These are phyloP conservation scores for Melopsittacus undulatus DNA, from an alignment of 2,797 vertebrate genomes.

Conservation along the genomic window DNA sequence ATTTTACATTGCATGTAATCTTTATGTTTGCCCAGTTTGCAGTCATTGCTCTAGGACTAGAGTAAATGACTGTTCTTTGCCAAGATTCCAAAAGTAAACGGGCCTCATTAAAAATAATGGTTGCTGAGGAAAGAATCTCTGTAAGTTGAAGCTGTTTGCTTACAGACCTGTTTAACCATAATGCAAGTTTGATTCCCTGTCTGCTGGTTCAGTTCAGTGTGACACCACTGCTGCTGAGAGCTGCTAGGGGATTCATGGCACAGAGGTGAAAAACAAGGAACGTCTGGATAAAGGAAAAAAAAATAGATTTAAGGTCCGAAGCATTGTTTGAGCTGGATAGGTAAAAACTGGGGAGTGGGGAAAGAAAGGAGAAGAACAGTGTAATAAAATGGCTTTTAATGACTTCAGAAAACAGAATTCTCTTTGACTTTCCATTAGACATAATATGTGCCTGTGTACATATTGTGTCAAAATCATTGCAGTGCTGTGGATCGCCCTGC, in stretches of 20 bases:
- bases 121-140: constrained; percentile 34
- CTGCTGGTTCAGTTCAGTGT: constrained; percentile 35
- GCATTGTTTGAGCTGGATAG: background rate
- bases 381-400: background rate
- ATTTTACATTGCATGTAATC: constrained; percentile 67
- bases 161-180: constrained; percentile 39
- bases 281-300: background rate
- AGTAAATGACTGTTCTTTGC: constrained; percentile 66
- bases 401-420: background rate
- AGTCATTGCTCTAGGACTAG: constrained; percentile 66
- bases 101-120: constrained; percentile 73
- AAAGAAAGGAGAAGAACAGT: background rate
- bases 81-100: constrained; percentile 68
- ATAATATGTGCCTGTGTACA: background rate
- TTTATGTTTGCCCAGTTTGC: constrained; percentile 51
- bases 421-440: background rate
- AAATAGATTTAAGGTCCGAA: background rate
- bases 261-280: constrained; percentile 44
- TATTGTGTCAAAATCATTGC: background rate
- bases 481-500: background rate
- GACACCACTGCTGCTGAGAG: constrained; percentile 31
- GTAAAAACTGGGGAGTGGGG: background rate
- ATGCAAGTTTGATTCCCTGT: constrained; percentile 47
- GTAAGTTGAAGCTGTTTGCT: constrained; percentile 25
- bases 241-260: constrained; percentile 36